Conservation (phyloP, 2,888 invertebrate species). For the Sesia bembeciformis region DNA sequence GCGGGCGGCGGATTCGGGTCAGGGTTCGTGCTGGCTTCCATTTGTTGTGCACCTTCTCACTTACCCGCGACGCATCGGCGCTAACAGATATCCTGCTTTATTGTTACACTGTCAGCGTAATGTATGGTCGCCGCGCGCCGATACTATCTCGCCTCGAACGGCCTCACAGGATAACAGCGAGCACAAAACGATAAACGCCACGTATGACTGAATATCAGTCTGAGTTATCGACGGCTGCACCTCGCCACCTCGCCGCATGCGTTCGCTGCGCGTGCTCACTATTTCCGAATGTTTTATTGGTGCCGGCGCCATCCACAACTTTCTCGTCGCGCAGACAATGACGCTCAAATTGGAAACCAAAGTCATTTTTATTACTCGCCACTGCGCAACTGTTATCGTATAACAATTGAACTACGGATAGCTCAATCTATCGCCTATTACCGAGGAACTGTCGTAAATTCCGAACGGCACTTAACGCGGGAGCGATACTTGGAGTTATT, state of each 20-base stretch:
- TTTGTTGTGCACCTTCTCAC: conserved; percentile 35
- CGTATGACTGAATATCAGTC: conserved; percentile 31
- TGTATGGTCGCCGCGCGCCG: conserved; percentile 42
- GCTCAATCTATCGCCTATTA: conserved; percentile 46
- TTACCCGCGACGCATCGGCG: conserved; percentile 19
- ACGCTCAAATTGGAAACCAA: conserved; percentile 65
- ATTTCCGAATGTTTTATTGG: conserved; percentile 45
- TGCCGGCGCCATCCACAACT: conserved; percentile 68
- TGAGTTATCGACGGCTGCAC: conserved; percentile 29
- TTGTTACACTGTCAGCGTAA: conserved; percentile 60
- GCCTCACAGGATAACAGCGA: conserved; percentile 39
- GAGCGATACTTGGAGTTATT: conserved; percentile 59
- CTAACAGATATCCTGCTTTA: conserved; percentile 57
- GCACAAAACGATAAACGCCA: conserved; percentile 33
- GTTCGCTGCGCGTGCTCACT: conserved; percentile 36
- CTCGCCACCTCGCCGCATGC: conserved; percentile 15
- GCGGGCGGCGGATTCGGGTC: conserved; percentile 22
- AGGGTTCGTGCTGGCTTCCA: conserved; percentile 45
- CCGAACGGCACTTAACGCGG: conserved; percentile 62
- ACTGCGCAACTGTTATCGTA: conserved; percentile 21
- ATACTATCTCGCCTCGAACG: conserved; percentile 42
- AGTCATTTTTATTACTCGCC: conserved; percentile 59
- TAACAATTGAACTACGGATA: conserved; percentile 34
- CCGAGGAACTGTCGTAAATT: conserved; percentile 57
- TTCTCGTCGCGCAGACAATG: conserved; percentile 68